Evolutionary conservation across 2,797 vertebrate species (phyloP), one percentile per base, ranked within the genome.

Genomic region (Sebastiscus tertius): DNA sequence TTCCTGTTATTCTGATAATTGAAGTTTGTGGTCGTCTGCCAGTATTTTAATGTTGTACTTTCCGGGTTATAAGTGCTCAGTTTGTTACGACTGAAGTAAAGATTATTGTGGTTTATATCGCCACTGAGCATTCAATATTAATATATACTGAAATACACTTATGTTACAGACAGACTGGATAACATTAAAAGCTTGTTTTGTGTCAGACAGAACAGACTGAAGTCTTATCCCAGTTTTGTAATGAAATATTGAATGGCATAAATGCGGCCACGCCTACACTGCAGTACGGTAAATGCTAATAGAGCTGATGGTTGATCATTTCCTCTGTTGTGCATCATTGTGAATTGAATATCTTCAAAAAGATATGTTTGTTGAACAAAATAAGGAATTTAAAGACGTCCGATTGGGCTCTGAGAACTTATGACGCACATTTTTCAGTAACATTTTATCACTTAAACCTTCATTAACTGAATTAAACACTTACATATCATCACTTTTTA

Each of bases 31-130:
- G 22, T 67, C 3, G 8, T 69, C 29, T 33, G 74, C 77, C 82
- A 60, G 54, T 7, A 49, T 75, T 68, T 66, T 59, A 77, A 62
- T 69, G 76, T 46, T 39, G 6, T 61, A 8, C 29, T 86, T 64
- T 81, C 24, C 27, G 62, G 18, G 34, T 42, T 39, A 39, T 74
- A 65, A 87, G 77, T 77, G 77, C 46, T 79, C 56, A 10, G 7
- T 24, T 49, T 54, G 55, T 83, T 67, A 55, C 4, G 83, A 22
- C 67, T 56, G 55, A 55, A 82, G 65, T 62, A 27, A 65, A 81
- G 64, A 66, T 42, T 12, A 27, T 26, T 75, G 61, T 72, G 63
- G 36, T 20, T 78, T 27, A 18, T 33, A 22, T 66, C 62, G 60
- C 64, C 27, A 8, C 11, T 12, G 66, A n/a, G 10, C 31, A 58